Evolutionary conservation across 2,888 invertebrate species (phyloP).

Genomic region (Teleogryllus oceanicus): DNA sequence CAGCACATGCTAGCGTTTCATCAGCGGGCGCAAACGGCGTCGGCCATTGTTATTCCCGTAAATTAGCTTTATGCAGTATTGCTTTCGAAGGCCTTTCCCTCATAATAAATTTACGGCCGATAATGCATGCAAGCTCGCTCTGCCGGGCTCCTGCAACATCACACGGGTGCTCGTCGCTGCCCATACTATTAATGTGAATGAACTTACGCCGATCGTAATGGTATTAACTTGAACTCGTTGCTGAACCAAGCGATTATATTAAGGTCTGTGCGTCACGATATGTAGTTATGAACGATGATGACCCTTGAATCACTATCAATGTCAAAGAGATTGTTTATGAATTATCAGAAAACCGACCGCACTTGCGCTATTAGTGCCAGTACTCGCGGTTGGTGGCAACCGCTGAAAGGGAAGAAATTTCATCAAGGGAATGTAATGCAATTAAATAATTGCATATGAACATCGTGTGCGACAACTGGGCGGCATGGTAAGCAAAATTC

Average conservation of each 20-base stretch:
- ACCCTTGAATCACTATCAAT: slow-evolving; percentile 1
- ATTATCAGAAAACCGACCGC: not conserved
- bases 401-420: not conserved
- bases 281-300: not conserved
- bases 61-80: slow-evolving; percentile 18
- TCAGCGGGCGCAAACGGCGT: not conserved
- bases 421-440: no score
- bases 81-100: not conserved
- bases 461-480: no score
- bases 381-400: not conserved
- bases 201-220: slow-evolving; percentile 6
- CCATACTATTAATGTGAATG: not conserved
- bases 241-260: not conserved
- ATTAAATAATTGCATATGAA: no score
- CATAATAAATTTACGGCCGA: slow-evolving; percentile 18
- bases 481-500: no score
- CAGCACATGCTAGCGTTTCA: not conserved
- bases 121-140: not conserved
- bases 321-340: slow-evolving; percentile 18
- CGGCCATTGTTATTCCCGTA: not conserved
- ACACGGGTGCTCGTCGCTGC: not conserved
- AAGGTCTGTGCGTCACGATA: not conserved
- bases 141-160: not conserved
- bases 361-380: not conserved
- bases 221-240: slow-evolving; percentile 18